Conservation (phyloP, 2,113 vertebrate species). For the Zosterops lateralis region DNA sequence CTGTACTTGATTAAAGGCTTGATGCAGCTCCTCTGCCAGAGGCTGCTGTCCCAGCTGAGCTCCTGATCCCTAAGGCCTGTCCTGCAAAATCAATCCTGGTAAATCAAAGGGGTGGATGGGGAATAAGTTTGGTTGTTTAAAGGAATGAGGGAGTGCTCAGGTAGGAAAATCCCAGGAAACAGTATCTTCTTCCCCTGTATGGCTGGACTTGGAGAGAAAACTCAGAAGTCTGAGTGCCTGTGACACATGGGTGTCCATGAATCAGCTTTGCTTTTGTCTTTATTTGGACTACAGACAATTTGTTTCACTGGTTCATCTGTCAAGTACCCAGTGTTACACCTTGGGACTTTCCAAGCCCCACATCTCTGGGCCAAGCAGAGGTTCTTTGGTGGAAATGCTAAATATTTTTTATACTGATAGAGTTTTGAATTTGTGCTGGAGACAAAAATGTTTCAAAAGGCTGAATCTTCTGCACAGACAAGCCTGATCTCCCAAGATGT, state of each 20-base stretch:
- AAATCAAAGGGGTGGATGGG: neutral
- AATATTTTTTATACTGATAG: neutral
- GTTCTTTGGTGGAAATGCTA: neutral
- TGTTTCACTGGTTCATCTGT: neutral
- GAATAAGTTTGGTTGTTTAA: neutral
- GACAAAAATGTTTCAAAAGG: neutral
- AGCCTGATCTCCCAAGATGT: neutral
- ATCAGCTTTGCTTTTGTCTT: neutral
- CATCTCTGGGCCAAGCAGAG: neutral
- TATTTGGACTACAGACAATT: neutral
- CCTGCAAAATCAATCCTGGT: neutral
- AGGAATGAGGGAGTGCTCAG: neutral
- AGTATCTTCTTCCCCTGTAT: neutral
- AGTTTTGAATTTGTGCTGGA: neutral
- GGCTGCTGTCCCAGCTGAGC: neutral
- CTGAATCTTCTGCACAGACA: neutral
- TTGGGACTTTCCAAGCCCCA: neutral
- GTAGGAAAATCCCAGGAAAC: neutral
- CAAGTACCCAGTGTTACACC: neutral
- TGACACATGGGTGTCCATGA: neutral
- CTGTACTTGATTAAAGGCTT: neutral
- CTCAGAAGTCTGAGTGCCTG: neutral
- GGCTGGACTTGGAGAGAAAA: neutral
- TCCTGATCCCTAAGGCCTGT: fast-evolving
- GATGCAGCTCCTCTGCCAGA: neutral